A percentile compares a stretch with the other conserved stretches of the same genome.
These are phyloP conservation scores for Epizoanthus stellaris DNA, from an alignment of 92 coral and sea anemone species.

Conservation along the genomic window DNA sequence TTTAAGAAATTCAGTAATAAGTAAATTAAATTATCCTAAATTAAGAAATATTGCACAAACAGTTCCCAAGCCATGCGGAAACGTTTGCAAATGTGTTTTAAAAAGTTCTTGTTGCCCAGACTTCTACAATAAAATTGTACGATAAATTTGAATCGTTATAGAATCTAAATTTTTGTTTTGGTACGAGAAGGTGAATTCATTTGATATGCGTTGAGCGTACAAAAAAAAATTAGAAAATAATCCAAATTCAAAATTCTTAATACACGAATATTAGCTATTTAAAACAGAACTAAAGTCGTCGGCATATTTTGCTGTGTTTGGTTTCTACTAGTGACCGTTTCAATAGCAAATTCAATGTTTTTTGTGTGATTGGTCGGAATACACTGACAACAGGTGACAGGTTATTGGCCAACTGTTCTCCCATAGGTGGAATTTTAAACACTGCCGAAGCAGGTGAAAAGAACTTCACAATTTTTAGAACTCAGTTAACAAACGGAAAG, in stretches of 20 bases:
- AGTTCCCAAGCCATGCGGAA: slow-evolving; percentile 3
- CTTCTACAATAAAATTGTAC: background rate
- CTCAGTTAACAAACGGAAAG: slow-evolving; percentile 5
- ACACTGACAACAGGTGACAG: slow-evolving; percentile 31
- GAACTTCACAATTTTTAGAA: background rate
- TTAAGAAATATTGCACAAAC: background rate
- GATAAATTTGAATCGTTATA: background rate
- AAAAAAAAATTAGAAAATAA: background rate
- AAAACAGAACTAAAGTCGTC: slow-evolving; percentile 12
- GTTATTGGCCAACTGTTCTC: background rate
- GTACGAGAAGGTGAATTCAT: no score
- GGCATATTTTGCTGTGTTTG: slow-evolving; percentile 8
- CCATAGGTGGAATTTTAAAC: slow-evolving; percentile 17
- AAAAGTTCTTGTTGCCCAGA: background rate
- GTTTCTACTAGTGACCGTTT: slow-evolving; percentile 22
- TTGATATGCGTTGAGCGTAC: no score
- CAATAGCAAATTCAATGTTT: slow-evolving; percentile 5
- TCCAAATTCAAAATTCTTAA: background rate
- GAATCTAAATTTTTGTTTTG: no score
- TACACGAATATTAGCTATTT: background rate
- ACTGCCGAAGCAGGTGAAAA: slow-evolving; percentile 35
- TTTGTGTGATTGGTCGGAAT: slow-evolving; percentile 13
- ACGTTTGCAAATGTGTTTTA: background rate
- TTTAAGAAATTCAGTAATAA: background rate
- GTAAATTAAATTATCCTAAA: background rate